Evolutionary conservation across 1,140 invertebrate species (phyloP).

Genomic region (Gerris buenoi): DNA sequence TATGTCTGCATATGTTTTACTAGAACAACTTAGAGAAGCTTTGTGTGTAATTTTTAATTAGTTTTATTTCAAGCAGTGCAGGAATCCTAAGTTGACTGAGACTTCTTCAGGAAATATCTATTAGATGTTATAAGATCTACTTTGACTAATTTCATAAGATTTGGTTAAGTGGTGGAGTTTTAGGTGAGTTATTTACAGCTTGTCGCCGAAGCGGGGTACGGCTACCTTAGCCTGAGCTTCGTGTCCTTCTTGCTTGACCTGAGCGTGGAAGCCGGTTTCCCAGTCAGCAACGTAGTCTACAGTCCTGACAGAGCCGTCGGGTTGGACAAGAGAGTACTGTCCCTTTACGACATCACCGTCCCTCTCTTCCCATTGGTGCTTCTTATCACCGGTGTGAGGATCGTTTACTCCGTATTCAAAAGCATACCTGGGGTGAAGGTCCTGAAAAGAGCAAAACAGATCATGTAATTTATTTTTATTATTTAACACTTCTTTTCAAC

Average conservation of each 20-base stretch:
- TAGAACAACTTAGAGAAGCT: too few species aligned
- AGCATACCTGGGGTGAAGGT: conserved; percentile 35
- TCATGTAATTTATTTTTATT: background rate
- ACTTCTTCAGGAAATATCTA: too few species aligned
- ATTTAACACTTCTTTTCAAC: background rate
- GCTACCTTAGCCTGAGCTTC: conserved; percentile 10
- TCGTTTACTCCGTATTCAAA: conserved; percentile 37
- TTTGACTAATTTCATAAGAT: background rate
- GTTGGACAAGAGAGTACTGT: conserved; percentile 59
- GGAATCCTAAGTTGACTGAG: too few species aligned
- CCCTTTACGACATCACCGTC: conserved; percentile 44
- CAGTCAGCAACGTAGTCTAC: conserved; percentile 64
- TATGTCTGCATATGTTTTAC: too few species aligned
- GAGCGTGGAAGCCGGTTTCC: conserved; percentile 59
- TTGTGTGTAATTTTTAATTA: too few species aligned
- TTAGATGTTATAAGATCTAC: background rate
- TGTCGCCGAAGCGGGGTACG: conserved; percentile 4
- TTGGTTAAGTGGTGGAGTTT: too few species aligned
- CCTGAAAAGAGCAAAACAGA: conserved; percentile 26
- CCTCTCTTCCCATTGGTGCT: conserved; percentile 45
- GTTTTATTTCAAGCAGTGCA: too few species aligned
- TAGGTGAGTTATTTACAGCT: background rate
- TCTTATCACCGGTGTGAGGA: conserved; percentile 43
- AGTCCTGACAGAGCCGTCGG: conserved; percentile 57
- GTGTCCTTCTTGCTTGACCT: conserved; percentile 42